phyloP scores from a whole-genome alignment of 2,113 vertebrate genomes.

The Campylorhamphus procurvoides region DNA sequence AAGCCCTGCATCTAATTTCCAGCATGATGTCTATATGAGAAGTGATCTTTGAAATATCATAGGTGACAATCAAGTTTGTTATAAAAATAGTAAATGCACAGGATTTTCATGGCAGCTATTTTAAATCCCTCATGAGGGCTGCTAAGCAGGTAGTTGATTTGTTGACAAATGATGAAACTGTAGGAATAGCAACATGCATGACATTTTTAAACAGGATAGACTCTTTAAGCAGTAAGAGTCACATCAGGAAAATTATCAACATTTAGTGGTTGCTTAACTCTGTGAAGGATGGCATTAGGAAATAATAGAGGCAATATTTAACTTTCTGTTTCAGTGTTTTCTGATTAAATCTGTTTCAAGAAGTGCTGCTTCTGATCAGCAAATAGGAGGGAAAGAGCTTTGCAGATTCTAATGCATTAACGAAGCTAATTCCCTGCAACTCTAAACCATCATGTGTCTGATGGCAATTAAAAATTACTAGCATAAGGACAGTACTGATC shows the following conservation, averaged over 20 bases:
- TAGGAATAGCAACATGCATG: conserved; percentile 71
- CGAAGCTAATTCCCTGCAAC: neutral
- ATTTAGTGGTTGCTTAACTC: conserved; percentile 69
- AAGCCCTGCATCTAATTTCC: conserved; percentile 84
- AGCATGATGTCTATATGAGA: conserved; percentile 84
- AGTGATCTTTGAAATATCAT: conserved; percentile 84
- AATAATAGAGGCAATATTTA: conserved; percentile 58
- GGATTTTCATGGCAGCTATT: conserved; percentile 77
- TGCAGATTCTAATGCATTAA: conserved; percentile 7
- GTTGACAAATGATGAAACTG: conserved; percentile 81
- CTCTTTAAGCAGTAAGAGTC: conserved; percentile 62
- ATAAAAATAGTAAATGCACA: conserved; percentile 80
- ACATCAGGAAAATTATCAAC: conserved; percentile 67
- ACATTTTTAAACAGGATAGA: conserved; percentile 68
- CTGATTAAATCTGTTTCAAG: conserved; percentile 63
- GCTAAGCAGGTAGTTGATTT: conserved; percentile 81
- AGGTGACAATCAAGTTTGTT: conserved; percentile 84
- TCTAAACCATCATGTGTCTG: neutral
- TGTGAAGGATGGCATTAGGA: conserved; percentile 47
- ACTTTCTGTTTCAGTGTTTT: conserved; percentile 39
- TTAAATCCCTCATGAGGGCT: conserved; percentile 79
- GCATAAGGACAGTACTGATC: neutral
- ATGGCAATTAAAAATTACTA: conserved; percentile 36
- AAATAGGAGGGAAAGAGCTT: conserved; percentile 9
- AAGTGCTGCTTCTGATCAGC: conserved; percentile 46